Evolutionary conservation across 1,140 invertebrate genomes (phyloP).

Genomic region (Cecropterus lyciades): DNA sequence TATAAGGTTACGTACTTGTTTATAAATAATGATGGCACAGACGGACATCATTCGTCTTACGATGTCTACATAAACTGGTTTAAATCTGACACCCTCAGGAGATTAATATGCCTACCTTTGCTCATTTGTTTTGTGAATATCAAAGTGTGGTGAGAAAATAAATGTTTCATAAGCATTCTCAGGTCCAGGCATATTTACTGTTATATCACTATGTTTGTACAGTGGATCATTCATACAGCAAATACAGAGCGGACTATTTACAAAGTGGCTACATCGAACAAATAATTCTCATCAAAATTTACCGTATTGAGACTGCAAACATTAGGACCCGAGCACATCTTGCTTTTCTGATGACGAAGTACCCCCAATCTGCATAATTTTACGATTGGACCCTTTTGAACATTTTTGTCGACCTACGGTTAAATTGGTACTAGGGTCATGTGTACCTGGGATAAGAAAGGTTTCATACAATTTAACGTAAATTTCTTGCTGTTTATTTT

Average conservation of each 20-base stretch:
- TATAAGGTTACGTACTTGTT: no score
- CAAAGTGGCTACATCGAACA: constrained; percentile 17
- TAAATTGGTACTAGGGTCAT: constrained; percentile 22
- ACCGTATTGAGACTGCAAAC: constrained; percentile 20
- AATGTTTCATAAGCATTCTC: no score
- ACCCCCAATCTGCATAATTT: constrained; percentile 30
- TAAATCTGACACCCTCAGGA: no score
- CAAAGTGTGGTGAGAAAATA: no score
- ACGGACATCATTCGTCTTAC: no score
- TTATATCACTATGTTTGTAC: not conserved
- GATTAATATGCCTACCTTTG: no score
- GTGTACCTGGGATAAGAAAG: constrained; percentile 21
- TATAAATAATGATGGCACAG: no score
- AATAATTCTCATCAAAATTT: constrained; percentile 32
- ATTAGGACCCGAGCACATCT: constrained; percentile 16
- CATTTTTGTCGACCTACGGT: constrained; percentile 31
- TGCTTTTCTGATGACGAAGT: constrained; percentile 33
- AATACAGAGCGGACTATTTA: constrained; percentile 6
- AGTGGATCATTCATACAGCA: no score
- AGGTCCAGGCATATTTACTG: not conserved
- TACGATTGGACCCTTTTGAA: constrained; percentile 21
- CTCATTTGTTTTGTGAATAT: no score
- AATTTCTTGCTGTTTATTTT: constrained; percentile 6
- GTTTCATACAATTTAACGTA: constrained; percentile 18
- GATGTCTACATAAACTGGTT: no score